Evolutionary conservation across 2,797 vertebrate species (phyloP), one percentile per base, ranked within the genome.

Genomic region (Arctocebus calabarensis): DNA sequence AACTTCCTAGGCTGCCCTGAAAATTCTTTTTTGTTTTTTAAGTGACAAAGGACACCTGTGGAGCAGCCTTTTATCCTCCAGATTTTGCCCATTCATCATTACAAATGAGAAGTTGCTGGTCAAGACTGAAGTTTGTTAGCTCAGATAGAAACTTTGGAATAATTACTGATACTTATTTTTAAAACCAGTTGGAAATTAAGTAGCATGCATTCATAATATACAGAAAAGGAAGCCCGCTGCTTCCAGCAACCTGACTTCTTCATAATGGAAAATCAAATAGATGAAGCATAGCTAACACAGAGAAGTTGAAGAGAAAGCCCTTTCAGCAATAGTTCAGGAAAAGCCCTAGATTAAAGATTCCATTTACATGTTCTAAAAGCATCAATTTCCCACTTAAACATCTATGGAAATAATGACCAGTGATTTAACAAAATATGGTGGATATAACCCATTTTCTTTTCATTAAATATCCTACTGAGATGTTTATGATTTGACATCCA

Each of bases 11-110:
- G 48, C 52, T 87, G 40, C 59, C 43, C 78, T 29, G 20, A 94
- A 82, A 73, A 40, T 61, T 43, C 23, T 93, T 45, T 45, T 89
- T 68, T 96, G 64, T 68, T 91, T 83, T 90, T 66, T 95, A 91
- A 93, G 37, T 91, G 82, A 95, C 91, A 92, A 96, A 96, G 23
- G 29, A 74, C 84, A 96, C 88, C 68, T 77, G 1, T 19, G 84
- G 40, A 83, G 34, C 7, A 77, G 45, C 75, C 61, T 73, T 90
- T 77, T 86, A 57, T 73, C 83, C 11, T 89, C 55, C 52, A 48
- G 61, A 29, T 77, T 77, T 68, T 90, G 2, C 55, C 84, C 86
- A 66, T 16, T 91, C 25, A 48, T 71, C 74, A 86, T 93, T 84
- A 88, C 10, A 84, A 81, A 64, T 70, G 40, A 89, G 83, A 94